Base-by-base conservation (phyloP, 1,140 invertebrate species). In the Drosophila parabipectinata region DNA sequence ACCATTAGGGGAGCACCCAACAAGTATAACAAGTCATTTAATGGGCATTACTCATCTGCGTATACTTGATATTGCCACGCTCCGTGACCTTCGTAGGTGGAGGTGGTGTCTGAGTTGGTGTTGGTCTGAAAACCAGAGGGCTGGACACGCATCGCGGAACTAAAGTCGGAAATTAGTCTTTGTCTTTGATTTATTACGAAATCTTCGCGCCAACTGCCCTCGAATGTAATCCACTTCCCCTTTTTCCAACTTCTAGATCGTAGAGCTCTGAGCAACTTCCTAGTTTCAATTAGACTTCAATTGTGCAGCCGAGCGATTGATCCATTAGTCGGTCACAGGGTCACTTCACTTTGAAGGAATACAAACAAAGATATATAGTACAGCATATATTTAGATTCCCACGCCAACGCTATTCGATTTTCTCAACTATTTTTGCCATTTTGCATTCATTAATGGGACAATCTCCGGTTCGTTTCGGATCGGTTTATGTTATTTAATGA, bases 121-220 rank as follows among this genome's bases (percentile, higher is more conserved):
- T 44, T 15, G 5, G 14, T 44, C 14, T 47, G 18, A 50, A 64
- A 64, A 44, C 26, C 39, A 58, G 53, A 30, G 69, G 58, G 50
- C 58, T 77, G 63, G 59, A 69, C 63, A 63, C 68, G 60, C 61
- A 72, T 77, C 69, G 61, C 72, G 62, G 69, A 81, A 82, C 62
- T 75, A 48, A 74, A 66, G 32, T 69, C 67, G 63, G 78, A 81
- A 81, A 69, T 18, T 48, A 50, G 57, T 44, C 57, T 69, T 74
- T 82, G 79, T 64, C 75, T 78, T 76, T 79, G 61, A 85, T 85
- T 85, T 88, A 85, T 87, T 82, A 82, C 74, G 74, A 54, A 74
- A 75, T 67, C 69, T 78, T 47, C 64, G 58, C 72, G 37, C 61
- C 50, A 72, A 83, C 74, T 81, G 69, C 74, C 59, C 60, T 67